Evolutionary conservation across 2,888 invertebrate genomes (phyloP), one percentile per base, ranked within the genome.

Genomic region (Oscheius sp.): DNA sequence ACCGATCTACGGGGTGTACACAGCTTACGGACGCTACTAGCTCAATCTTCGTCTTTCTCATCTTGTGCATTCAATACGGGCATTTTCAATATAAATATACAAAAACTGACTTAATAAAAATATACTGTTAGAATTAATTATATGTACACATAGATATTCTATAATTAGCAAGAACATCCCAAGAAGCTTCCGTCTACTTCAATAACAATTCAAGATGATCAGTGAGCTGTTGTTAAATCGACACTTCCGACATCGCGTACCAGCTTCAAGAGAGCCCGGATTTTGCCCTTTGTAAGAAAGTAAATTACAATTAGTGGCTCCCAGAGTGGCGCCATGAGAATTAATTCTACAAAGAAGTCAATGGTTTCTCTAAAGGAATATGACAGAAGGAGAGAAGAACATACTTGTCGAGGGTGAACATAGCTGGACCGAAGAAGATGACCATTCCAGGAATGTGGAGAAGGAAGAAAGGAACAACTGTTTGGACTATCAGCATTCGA

Each of bases 21-120:
- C 61, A 20, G 69, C 70, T 20, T 75, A 73, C 47, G 73, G 75
- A 54, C 71, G 71, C 17, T 68, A 69, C 41, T 71, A 57, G 54
- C 62, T 62, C 54, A 54, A 33, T 47, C 50, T 33, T 54, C 33
- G n/a, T n/a, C n/a, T n/a, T n/a, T n/a, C n/a, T n/a, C 22, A 32
- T 54, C 33, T 54, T 32, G 32, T 51, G 51, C 26, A 28, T 51
- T 22, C 54, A 54, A 47, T 54, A 54, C 54, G 54, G 54, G 54
- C 54, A 54, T 45, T 36, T 45, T 45, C 45, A 51, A 51, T 2
- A 51, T 14, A 47, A 24, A 24, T 47, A 24, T 47, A 41, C 26
- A 50, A 14, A 26, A 24, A 50, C 22, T n/a, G 22, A 22, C 12
- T 9, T 4, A 41, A 41, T 41, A 14, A 36, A 8, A n/a, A n/a